phyloP scores from a whole-genome alignment of 2,888 invertebrate species.

The Zootermopsis nevadensis region DNA sequence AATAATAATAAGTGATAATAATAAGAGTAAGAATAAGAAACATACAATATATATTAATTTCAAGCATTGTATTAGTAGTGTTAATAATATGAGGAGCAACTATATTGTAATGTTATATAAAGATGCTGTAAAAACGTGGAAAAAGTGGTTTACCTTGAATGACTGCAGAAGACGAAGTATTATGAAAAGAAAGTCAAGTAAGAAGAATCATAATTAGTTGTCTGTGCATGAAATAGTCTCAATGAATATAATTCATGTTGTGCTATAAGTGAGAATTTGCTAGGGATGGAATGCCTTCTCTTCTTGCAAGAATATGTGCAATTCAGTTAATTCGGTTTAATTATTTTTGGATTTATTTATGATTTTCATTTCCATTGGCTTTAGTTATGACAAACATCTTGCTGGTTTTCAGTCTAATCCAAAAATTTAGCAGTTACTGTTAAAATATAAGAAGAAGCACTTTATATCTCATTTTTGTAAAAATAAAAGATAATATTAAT shows the following conservation, averaged over 20 bases:
- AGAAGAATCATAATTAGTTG: constrained; percentile 51
- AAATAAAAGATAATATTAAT: too few species aligned
- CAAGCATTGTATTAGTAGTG: constrained; percentile 28
- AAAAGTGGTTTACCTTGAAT: constrained; percentile 55
- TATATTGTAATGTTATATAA: constrained; percentile 42
- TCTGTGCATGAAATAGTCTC: constrained; percentile 52
- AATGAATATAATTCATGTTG: constrained; percentile 44
- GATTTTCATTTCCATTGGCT: too few species aligned
- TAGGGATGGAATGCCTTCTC: constrained; percentile 12
- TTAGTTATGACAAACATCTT: too few species aligned
- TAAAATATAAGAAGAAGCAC: too few species aligned
- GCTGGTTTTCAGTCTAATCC: too few species aligned
- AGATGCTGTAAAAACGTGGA: constrained; percentile 48
- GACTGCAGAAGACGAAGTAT: constrained; percentile 54
- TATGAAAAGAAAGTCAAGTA: constrained; percentile 54
- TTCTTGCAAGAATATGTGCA: too few species aligned
- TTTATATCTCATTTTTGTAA: too few species aligned
- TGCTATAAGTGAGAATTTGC: constrained; percentile 1
- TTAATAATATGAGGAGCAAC: constrained; percentile 34
- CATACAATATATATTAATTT: constrained; percentile 6
- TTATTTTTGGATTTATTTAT: too few species aligned
- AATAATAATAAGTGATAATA: constrained; percentile 7
- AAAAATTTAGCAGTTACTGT: too few species aligned
- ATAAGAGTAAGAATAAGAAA: constrained; percentile 19
- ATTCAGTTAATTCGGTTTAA: too few species aligned